Evolutionary conservation across 2,888 invertebrate genomes (phyloP), one percentile per base, ranked within the genome.

Genomic region (Pyrrhosoma nymphula): DNA sequence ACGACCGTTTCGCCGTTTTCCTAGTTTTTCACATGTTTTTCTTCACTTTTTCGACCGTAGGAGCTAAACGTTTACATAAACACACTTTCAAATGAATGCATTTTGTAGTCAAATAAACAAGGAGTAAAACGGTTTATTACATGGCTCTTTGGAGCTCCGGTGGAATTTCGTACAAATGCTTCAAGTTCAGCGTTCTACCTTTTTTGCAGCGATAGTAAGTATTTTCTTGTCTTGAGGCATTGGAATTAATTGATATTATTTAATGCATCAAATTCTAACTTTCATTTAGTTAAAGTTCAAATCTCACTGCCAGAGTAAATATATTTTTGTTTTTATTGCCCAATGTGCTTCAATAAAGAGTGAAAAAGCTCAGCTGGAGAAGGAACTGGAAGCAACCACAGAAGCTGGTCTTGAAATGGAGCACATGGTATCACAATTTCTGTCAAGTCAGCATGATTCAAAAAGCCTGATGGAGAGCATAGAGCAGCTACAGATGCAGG

Each of bases 331-430:
- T 95, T 90, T 82, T 89, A 39, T 55, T 35, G 39, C 88, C 35
- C 88, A 95, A 20, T 88, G 95, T 82, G 16, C 55, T 56, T 95
- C 47, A 82, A 95, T 90, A 88, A 93, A 93, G 93, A 93, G 63
- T 93, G 93, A 93, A 75, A 93, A 93, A 93, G 35, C 69, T 93
- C 93, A 93, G 96, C 96, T 98, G 96, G 98, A 98, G 97, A 98
- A 98, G 97, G 98, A 99, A 96, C 97, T 99, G 88, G 98, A 99
- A 97, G 98, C 98, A 96, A 98, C 98, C 0, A 98, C 98, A 0
- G 98, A 98, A 96, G 98, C 98, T 16, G 98, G 98, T 89, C 97
- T 99, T 96, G 99, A 99, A 97, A 96, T 98, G 95, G 98, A 98
- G 96, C 97, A 97, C 96, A 98, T 98, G 97, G 97, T 98, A 60